Evolutionary conservation across 2,113 vertebrate genomes (phyloP), one percentile per base, ranked within the genome.

Genomic region (Tyto alba): DNA sequence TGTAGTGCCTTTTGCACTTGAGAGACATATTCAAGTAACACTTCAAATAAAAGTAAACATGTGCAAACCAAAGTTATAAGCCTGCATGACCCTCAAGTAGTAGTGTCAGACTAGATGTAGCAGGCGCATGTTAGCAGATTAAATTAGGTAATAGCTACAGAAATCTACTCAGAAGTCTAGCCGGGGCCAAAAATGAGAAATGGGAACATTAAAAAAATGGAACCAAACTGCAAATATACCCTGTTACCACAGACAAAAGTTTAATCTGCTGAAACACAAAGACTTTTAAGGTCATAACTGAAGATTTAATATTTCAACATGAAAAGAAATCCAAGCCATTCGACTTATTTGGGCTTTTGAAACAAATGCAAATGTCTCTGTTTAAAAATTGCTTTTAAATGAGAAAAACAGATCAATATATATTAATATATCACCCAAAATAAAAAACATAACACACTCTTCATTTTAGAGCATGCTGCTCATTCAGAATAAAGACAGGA

Each of bases 1-100:
- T 22, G 64, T 13, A 36, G 83, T 22, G 43, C 83, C 75, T 84
- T 45, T 78, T 75, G 96, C 94, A 77, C 95, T 89, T 15, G 60
- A 90, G 90, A 93, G 3, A 93, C 47, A 29, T 56, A 96, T 97
- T 98, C 98, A 98, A 98, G 98, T 98, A 98, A 98, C 97, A 97
- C 96, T 97, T 97, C 94, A 96, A 96, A 95, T 64, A 50, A 96
- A 93, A 93, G 96, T 93, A 94, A 96, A 95, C 47, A 77, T 97
- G 97, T 97, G 97, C 98, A 98, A 98, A 98, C 94, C 95, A 36
- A 94, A 95, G 68, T 12, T 11, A 18, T 25, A 64, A 84, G 81
- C 85, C 97, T 63, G 56, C 72, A 53, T 12, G 60, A 69, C 43
- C 88, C 88, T 62, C 81, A 5, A 66, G 97, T 19, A 43, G 4